Evolutionary conservation across 2,888 invertebrate genomes (phyloP), one percentile per base, ranked within the genome.

Genomic region (Deroplatys truncata): DNA sequence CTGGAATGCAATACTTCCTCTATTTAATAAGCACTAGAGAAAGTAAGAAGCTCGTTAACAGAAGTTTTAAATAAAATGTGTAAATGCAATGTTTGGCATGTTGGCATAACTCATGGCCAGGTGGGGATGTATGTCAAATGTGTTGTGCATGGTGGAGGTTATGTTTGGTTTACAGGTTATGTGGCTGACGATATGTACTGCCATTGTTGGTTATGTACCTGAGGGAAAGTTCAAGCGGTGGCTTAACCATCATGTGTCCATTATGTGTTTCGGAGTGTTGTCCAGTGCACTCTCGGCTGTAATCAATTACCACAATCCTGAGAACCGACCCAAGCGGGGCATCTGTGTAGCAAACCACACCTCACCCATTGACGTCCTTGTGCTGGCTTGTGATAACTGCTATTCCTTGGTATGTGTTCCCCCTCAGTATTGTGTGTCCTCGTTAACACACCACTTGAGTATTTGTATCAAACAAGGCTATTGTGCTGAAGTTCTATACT

Each of bases 261-360:
- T 98, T 91, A 97, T 98, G 95, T 98, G 98, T 94, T 99, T 99
- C 94, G 97, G 98, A 92, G 96, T 99, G 92, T 95, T 99, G 91
- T 98, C 98, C 89, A 96, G 98, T 91, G 98, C 98, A 88, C 96
- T 99, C 92, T 99, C 99, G 15, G 96, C 97, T 49, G 98, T 98
- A 91, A 96, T 98, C 92, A 97, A 96, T 43, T 98, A 98, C 94
- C 97, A 98, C 94, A 97, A 97, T 93, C 96, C 96, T 89, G 97
- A 98, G 93, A 98, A 98, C 93, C 96, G 96, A 92, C 98, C 98
- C 72, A 96, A 96, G 92, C 96, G 96, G 84, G 96, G 97, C 90
- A 99, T 99, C 92, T 99, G 99, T 94, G 99, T 99, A 49, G 99
- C 99, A 86, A 99, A 99, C 94, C 99, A 99, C 94, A 99, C 99